A percentile compares a stretch with the other conserved stretches of the same genome.
Evolutionary conservation across 2,797 vertebrate genomes (phyloP).

Genomic region (Phylloscopus collybita): DNA sequence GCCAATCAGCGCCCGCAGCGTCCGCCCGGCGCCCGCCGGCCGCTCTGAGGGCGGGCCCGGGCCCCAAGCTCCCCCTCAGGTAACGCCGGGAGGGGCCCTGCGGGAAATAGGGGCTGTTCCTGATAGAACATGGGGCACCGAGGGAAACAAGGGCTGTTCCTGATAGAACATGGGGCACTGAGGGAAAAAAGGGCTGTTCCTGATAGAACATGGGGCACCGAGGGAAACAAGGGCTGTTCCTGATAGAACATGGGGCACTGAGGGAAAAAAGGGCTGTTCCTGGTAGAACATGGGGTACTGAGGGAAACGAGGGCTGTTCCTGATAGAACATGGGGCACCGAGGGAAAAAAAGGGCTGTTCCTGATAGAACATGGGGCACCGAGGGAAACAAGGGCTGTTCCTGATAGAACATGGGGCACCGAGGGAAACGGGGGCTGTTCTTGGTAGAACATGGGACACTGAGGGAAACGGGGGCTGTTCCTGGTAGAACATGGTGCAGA

Average conservation of each 20-base stretch:
- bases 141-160: not conserved
- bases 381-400: rapidly evolving
- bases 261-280: no score
- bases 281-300: rapidly evolving
- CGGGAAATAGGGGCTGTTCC: no score
- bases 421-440: rapidly evolving
- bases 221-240: rapidly evolving
- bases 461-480: rapidly evolving
- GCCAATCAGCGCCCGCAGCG: not conserved
- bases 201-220: no score
- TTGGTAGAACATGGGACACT: rapidly evolving
- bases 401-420: not conserved
- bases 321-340: not conserved
- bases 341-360: rapidly evolving
- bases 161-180: not conserved
- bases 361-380: rapidly evolving
- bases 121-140: not conserved
- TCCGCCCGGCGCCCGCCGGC: not conserved
- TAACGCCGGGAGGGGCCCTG: not conserved
- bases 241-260: not conserved
- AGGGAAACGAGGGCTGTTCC: rapidly evolving
- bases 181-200: not conserved
- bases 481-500: rapidly evolving
- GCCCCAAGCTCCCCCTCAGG: not conserved
- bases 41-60: not conserved